These are phyloP conservation scores for Operophtera brumata DNA, from an alignment of 2,888 invertebrate genomes.

Conservation along the genomic window DNA sequence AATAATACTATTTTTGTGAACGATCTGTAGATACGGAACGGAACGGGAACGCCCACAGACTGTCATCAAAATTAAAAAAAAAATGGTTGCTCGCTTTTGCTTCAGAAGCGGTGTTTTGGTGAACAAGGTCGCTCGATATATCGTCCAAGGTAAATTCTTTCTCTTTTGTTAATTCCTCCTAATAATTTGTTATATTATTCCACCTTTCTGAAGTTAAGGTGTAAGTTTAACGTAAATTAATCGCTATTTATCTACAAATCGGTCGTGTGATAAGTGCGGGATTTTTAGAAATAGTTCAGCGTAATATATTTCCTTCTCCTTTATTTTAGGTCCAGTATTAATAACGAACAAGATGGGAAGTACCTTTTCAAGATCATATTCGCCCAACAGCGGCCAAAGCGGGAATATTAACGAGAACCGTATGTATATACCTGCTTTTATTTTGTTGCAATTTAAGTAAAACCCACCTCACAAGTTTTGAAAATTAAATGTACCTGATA, in stretches of 20 bases:
- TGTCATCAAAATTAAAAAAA: neutral
- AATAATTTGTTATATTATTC: neutral
- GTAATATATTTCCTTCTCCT: neutral
- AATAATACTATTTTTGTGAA: no score
- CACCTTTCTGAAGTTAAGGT: neutral
- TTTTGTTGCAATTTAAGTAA: neutral
- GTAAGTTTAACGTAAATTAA: conserved; percentile 20
- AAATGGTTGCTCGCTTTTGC: conserved; percentile 36
- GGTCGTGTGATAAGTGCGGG: conserved; percentile 11
- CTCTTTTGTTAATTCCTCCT: neutral
- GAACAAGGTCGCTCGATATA: conserved; percentile 53
- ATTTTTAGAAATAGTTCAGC: neutral
- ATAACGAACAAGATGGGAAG: conserved; percentile 61
- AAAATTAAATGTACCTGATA: no score
- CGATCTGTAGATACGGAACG: neutral
- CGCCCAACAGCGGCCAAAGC: conserved; percentile 57
- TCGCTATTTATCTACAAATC: no score
- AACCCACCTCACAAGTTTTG: neutral
- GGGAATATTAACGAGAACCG: conserved; percentile 47
- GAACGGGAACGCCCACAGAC: no score
- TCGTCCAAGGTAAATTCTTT: conserved; percentile 67
- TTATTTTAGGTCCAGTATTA: conserved; percentile 31
- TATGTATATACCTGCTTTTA: conserved; percentile 53
- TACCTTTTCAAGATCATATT: conserved; percentile 70
- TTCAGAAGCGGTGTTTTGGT: conserved; percentile 46